Evolutionary conservation across 2,888 invertebrate genomes (phyloP).

Genomic region (Pegoplata infirma): DNA sequence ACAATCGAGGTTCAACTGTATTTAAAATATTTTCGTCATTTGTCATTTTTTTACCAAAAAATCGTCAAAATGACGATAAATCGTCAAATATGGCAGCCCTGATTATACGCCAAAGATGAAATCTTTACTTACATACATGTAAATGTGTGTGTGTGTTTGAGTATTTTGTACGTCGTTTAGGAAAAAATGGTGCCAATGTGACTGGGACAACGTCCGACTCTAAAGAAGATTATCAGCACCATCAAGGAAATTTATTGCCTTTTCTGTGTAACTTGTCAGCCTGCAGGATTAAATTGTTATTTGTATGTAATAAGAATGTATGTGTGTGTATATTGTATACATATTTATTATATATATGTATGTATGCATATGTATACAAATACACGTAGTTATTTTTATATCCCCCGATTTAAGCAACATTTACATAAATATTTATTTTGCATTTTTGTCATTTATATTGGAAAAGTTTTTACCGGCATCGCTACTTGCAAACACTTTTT

Average conservation of each 20-base stretch:
- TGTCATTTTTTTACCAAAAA: no score
- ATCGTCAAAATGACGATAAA: no score
- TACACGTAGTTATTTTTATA: no score
- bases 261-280: constrained; percentile 4
- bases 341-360: no score
- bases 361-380: not conserved
- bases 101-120: not conserved
- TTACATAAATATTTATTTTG: not conserved
- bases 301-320: not conserved
- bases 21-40: no score
- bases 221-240: constrained; percentile 53
- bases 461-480: not conserved
- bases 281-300: constrained; percentile 34
- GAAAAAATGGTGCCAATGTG: constrained; percentile 16
- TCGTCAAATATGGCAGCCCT: no score
- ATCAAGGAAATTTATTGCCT: constrained; percentile 56
- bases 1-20: no score
- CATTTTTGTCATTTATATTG: not conserved
- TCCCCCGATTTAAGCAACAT: not conserved
- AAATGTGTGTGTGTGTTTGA: not conserved
- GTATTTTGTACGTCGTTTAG: not conserved
- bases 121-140: not conserved
- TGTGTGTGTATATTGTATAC: not conserved
- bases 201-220: constrained; percentile 21
- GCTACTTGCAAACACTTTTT: no score